Evolutionary conservation across 2,888 invertebrate species (phyloP).

Genomic region (Blera fallax): DNA sequence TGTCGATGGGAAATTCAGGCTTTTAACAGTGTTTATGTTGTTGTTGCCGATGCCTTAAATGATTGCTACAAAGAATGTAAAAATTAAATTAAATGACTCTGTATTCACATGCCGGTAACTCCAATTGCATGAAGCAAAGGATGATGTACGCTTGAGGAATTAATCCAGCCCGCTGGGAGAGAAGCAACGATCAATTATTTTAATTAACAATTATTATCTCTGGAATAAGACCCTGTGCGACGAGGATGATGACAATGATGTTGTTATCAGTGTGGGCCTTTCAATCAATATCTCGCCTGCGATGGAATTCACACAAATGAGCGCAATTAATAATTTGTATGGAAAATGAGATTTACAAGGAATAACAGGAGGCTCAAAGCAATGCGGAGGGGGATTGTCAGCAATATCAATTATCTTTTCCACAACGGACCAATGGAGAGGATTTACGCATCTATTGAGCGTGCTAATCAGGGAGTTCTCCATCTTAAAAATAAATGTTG

Average conservation of each 20-base stretch:
- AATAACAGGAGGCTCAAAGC: neutral
- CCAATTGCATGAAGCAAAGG: slow-evolving; percentile 13
- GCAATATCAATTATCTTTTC: neutral
- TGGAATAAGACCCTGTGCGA: slow-evolving; percentile 17
- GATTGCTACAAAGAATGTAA: slow-evolving; percentile 33
- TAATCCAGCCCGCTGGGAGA: slow-evolving; percentile 9
- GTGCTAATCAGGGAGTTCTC: no score
- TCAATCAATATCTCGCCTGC: neutral
- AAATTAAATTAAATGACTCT: slow-evolving; percentile 58
- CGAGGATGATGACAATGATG: slow-evolving; percentile 28
- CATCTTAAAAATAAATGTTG: no score
- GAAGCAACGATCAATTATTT: slow-evolving; percentile 53
- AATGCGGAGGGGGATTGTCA: neutral
- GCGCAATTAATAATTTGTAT: neutral
- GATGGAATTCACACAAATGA: slow-evolving; percentile 2
- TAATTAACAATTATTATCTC: slow-evolving; percentile 54
- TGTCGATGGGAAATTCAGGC: neutral
- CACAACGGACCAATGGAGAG: no score
- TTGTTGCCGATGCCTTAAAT: slow-evolving; percentile 22
- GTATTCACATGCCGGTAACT: slow-evolving; percentile 3
- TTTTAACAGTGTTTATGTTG: slow-evolving; percentile 23
- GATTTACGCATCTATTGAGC: no score
- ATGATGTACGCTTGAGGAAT: slow-evolving; percentile 39
- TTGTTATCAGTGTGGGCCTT: slow-evolving; percentile 5
- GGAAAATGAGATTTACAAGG: neutral